Percentiles rank a stretch among this genome's conserved stretches.
Conservation (phyloP, 2,113 vertebrate species). For the Rhombomys opimus region DNA sequence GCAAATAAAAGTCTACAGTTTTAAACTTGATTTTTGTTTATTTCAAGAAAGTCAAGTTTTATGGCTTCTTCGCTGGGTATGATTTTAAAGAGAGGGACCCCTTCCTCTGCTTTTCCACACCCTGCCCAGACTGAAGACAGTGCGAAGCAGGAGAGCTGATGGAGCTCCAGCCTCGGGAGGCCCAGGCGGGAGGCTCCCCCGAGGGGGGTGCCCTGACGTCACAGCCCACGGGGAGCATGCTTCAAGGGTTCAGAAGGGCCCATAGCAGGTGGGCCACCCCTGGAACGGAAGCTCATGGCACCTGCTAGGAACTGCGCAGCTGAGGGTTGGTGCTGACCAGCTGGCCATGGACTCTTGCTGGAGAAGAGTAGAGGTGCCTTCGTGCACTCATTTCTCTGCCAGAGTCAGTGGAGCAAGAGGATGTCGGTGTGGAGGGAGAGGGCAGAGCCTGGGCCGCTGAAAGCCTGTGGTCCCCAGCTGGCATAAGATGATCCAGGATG, state of each 20-base stretch:
- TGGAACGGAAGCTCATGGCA: not conserved
- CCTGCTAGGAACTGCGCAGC: not conserved
- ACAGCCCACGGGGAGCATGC: not conserved
- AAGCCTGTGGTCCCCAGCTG: not conserved
- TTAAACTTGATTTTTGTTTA: not conserved
- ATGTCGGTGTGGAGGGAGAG: not conserved
- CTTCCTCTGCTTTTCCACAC: not conserved
- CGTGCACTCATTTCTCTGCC: not conserved
- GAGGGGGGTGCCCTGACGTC: not conserved
- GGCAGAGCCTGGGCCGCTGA: not conserved
- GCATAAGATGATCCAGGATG: not conserved
- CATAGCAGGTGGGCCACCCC: too few relatives aligned
- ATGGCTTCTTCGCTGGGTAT: not conserved
- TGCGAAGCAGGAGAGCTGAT: not conserved
- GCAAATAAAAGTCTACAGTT: not conserved
- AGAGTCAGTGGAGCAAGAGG: not conserved
- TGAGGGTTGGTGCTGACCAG: too few relatives aligned
- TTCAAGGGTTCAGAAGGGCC: not conserved
- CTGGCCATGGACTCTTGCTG: not conserved
- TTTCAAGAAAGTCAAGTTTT: not conserved
- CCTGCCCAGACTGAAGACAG: too few relatives aligned
- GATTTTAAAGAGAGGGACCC: not conserved
- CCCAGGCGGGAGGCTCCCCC: too few relatives aligned
- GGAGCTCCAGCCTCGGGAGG: accelerated
- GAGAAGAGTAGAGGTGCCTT: not conserved